Evolutionary conservation across 2,113 vertebrate genomes (phyloP).

Genomic region (Melanocharis versteri): DNA sequence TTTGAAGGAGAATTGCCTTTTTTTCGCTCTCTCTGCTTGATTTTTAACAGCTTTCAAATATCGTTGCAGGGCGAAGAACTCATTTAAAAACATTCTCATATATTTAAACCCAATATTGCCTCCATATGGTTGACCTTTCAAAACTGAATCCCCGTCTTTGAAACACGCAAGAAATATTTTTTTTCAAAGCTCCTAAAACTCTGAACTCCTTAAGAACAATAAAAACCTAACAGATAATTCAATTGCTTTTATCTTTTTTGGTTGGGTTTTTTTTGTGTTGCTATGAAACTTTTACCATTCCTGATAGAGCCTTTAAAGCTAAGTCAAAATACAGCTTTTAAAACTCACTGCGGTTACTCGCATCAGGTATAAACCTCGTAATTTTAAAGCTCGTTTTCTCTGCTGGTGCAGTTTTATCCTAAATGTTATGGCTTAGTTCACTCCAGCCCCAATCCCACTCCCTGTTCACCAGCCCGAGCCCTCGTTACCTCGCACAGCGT

Average conservation of each 20-base stretch:
- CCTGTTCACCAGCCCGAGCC: neutral
- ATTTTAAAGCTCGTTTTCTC: neutral
- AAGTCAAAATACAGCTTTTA: neutral
- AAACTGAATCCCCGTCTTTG: neutral
- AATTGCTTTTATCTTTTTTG: neutral
- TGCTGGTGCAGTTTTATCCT: neutral
- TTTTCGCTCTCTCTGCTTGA: accelerated
- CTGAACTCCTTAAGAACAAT: neutral
- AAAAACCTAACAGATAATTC: neutral
- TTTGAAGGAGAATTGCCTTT: neutral
- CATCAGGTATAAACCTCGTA: neutral
- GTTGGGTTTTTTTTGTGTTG: neutral
- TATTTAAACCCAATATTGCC: conserved; percentile 20
- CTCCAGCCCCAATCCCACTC: neutral
- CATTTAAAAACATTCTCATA: neutral
- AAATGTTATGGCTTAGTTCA: neutral
- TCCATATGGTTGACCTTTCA: conserved; percentile 34
- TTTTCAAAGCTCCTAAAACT: neutral
- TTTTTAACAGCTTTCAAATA: neutral
- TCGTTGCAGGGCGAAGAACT: neutral
- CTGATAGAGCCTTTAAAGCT: neutral
- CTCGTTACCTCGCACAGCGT: neutral
- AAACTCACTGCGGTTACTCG: neutral
- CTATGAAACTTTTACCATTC: conserved; percentile 11
- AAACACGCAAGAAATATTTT: neutral